Conservation (phyloP, 2,113 vertebrate species). For the Psephotus haematonotus region DNA sequence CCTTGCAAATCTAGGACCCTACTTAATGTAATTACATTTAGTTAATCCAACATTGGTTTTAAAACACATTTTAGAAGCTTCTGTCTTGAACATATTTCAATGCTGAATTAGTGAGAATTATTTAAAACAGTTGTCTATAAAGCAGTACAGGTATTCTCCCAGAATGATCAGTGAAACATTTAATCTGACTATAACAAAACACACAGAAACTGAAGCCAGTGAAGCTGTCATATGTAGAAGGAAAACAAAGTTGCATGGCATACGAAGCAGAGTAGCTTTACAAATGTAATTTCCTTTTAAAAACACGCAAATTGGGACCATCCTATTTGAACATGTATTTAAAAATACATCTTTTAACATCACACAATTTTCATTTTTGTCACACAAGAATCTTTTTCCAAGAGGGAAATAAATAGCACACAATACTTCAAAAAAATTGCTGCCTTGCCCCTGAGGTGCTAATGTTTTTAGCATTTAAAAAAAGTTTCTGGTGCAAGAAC, state of each 20-base stretch:
- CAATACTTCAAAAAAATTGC: conserved; percentile 60
- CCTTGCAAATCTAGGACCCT: neutral
- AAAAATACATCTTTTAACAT: conserved; percentile 66
- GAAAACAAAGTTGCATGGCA: conserved; percentile 51
- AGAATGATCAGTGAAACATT: conserved; percentile 55
- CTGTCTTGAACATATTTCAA: conserved; percentile 54
- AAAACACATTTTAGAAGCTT: conserved; percentile 30
- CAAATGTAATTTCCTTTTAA: conserved; percentile 66
- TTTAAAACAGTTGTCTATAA: conserved; percentile 23
- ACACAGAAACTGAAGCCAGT: conserved; percentile 56
- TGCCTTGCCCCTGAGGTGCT: conserved; percentile 78
- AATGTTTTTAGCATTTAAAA: conserved; percentile 67
- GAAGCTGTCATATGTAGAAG: conserved; percentile 47
- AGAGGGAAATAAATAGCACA: conserved; percentile 73
- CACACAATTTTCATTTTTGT: conserved; percentile 61
- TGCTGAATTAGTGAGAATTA: conserved; percentile 61
- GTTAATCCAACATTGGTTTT: neutral
- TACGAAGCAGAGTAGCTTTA: conserved; percentile 57
- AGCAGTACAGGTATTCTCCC: conserved; percentile 60
- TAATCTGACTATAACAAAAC: conserved; percentile 60
- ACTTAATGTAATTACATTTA: neutral
- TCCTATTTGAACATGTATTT: conserved; percentile 60
- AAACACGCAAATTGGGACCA: conserved; percentile 61
- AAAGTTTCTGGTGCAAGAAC: conserved; percentile 74
- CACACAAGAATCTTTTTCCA: conserved; percentile 59